Evolutionary conservation across 1,140 invertebrate genomes (phyloP), one percentile per base, ranked within the genome.

Genomic region (Halyomorpha halys): DNA sequence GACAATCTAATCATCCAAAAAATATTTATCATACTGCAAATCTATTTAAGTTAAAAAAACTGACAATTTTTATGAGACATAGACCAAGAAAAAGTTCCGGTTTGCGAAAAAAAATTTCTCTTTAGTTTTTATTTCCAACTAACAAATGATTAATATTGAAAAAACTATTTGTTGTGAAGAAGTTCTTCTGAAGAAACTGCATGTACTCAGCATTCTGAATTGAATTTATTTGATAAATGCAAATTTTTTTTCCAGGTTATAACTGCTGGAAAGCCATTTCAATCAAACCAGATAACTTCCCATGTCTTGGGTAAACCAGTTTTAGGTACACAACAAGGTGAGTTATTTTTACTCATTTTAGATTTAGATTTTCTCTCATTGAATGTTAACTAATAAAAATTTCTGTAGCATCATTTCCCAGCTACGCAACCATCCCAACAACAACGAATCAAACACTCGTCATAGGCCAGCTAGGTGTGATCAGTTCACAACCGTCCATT

Each of bases 271-370:
- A 91, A 91, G 73, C 84, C 87, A 0, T 90, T 91, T 72, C 87
- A 89, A 74, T 82, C 85, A 1, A 85, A 85, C 65, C 86, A 89
- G 70, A 72, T 89, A 6, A 81, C 81, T 2, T 85, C 85, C 0
- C 88, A 91, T 69, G 89, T 91, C 86, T 73, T 91, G 74, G 84
- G 78, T 71, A 89, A 84, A 76, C 82, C 80, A 75, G 82, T 82
- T 68, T 73, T 85, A 3, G 79, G 82, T 71, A 75, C 80, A 16
- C 66, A 68, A 56, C 62, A 65, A 44, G 54, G 67, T 69, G 53
- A 62, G 62, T 18, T 4, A 34, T 19, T 25, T n/a, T 8, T n/a
- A 21, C 9, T n/a, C n/a, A 18, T 21, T 49, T 18, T 49, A 8
- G 6, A 3, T 15, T 56, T 11, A 1, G 1, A 23, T 23, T 25